Conservation (phyloP, 2,888 invertebrate genomes). For the Calephelis perditalis region DNA sequence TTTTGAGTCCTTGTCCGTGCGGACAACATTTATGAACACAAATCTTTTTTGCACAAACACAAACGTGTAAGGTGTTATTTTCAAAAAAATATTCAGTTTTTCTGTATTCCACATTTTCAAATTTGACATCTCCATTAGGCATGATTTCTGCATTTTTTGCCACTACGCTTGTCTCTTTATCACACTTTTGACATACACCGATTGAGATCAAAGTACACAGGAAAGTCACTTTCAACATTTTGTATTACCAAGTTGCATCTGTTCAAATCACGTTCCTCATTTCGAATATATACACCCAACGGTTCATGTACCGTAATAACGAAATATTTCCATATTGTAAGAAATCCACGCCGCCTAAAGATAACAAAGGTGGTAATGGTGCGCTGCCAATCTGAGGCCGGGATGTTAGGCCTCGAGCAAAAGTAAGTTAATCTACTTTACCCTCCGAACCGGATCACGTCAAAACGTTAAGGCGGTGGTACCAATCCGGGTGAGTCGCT, state of each 20-base stretch:
- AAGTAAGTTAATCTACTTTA: too few relatives aligned
- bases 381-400: too few relatives aligned
- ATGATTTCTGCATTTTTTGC: not conserved
- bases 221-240: not conserved
- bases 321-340: too few relatives aligned
- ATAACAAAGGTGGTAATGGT: too few relatives aligned
- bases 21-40: constrained; percentile 3
- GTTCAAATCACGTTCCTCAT: not conserved
- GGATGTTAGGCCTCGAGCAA: too few relatives aligned
- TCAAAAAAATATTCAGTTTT: constrained; percentile 6
- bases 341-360: too few relatives aligned
- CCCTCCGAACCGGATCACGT: too few relatives aligned
- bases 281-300: too few relatives aligned
- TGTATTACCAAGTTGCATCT: not conserved
- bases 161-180: not conserved
- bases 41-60: constrained; percentile 1
- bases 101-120: constrained; percentile 2
- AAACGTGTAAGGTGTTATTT: not conserved
- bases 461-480: too few relatives aligned
- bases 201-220: constrained; percentile 1
- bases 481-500: too few relatives aligned
- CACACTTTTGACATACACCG: not conserved
- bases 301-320: too few relatives aligned
- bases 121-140: not conserved
- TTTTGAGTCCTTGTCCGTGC: not conserved